Conservation (phyloP, 92 coral and sea anemone genomes). For the Anthopleura xanthogrammica region DNA sequence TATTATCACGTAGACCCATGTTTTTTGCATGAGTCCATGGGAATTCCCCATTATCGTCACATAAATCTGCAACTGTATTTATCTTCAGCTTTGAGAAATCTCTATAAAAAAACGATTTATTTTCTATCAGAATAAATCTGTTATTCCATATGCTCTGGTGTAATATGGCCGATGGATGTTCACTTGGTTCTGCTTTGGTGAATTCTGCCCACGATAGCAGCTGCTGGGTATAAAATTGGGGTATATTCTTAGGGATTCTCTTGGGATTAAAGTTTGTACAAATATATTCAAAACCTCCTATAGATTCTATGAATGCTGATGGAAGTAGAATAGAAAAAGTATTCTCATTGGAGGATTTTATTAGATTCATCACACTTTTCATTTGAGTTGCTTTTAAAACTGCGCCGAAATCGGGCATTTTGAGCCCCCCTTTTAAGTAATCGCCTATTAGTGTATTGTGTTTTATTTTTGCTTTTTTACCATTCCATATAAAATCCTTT, state of each 20-base stretch:
- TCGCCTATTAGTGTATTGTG: conserved; percentile 15
- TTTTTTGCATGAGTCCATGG: background rate
- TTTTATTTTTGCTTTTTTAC: conserved; percentile 19
- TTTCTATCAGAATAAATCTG: background rate
- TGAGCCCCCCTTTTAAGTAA: conserved; percentile 13
- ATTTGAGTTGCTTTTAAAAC: conserved; percentile 29
- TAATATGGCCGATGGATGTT: background rate
- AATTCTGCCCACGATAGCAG: background rate
- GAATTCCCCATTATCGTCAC: background rate
- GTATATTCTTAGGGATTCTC: conserved; percentile 8
- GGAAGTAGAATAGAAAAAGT: background rate
- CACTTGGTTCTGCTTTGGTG: background rate
- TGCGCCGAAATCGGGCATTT: conserved; percentile 26
- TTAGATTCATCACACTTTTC: conserved; percentile 8
- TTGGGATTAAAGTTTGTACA: conserved; percentile 4
- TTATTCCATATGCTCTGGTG: background rate
- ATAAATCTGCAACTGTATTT: background rate
- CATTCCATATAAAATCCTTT: conserved; percentile 27
- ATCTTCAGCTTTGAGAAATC: background rate
- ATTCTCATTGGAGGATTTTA: background rate
- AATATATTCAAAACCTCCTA: conserved; percentile 9
- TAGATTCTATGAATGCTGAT: background rate
- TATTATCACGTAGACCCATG: background rate
- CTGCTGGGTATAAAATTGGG: background rate
- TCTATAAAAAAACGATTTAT: background rate